These are phyloP conservation scores for Potamilus streckersoni DNA, from an alignment of 1,140 invertebrate genomes.

Conservation along the genomic window DNA sequence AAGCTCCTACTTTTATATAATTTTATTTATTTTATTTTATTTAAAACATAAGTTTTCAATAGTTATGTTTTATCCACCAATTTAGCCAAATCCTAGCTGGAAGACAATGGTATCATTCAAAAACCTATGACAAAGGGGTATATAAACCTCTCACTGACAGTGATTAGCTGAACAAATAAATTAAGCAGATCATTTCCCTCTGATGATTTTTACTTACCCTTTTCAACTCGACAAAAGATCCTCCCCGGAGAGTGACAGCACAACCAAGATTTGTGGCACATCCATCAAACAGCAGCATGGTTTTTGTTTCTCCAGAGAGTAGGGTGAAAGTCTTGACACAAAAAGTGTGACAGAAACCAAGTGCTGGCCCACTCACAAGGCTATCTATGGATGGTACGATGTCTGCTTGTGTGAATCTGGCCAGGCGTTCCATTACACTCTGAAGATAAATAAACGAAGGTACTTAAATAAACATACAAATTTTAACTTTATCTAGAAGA, in stretches of 20 bases:
- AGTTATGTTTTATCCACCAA: too few species aligned
- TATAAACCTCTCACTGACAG: too few species aligned
- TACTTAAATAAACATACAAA: too few species aligned
- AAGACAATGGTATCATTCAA: too few species aligned
- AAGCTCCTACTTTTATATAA: too few species aligned
- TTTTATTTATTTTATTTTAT: too few species aligned
- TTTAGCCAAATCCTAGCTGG: too few species aligned
- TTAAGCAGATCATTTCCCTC: too few species aligned
- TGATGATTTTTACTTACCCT: constrained; percentile 58
- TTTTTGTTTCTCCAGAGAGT: constrained; percentile 77
- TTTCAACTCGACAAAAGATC: constrained; percentile 79
- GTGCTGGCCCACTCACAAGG: constrained; percentile 80
- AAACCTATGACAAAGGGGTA: too few species aligned
- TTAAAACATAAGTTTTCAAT: too few species aligned
- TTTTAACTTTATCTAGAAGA: too few species aligned
- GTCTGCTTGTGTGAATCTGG: constrained; percentile 86
- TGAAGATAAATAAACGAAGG: constrained; percentile 35
- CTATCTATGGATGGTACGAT: constrained; percentile 92
- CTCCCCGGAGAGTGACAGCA: constrained; percentile 89
- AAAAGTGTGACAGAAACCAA: constrained; percentile 91
- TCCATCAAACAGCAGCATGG: constrained; percentile 94
- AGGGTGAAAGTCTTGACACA: constrained; percentile 79
- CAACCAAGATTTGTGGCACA: constrained; percentile 88
- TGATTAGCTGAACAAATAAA: too few species aligned
- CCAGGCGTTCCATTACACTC: constrained; percentile 84